These are phyloP conservation scores for Phyto melanocephala DNA, from an alignment of 2,888 invertebrate genomes.

Conservation along the genomic window DNA sequence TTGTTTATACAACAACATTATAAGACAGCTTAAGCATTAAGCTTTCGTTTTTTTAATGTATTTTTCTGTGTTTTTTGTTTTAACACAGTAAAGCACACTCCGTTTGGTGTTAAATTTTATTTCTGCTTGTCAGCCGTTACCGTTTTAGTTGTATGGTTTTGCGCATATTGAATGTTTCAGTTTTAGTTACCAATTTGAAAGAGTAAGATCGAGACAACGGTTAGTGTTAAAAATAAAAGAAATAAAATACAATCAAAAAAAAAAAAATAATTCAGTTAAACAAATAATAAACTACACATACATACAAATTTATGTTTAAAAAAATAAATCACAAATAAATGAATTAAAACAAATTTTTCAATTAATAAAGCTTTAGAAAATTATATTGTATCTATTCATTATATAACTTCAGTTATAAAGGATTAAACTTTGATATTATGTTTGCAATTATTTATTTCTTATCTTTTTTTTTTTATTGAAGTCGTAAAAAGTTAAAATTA, in stretches of 20 bases:
- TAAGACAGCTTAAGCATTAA: constrained; percentile 35
- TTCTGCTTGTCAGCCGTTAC: constrained; percentile 54
- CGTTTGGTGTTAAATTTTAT: constrained; percentile 44
- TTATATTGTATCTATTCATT: too few relatives aligned
- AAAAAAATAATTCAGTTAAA: too few relatives aligned
- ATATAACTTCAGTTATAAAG: too few relatives aligned
- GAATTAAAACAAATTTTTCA: background rate
- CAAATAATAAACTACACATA: too few relatives aligned
- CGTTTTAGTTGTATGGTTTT: constrained; percentile 63
- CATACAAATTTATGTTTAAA: background rate
- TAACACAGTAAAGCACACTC: constrained; percentile 48
- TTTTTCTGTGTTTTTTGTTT: constrained; percentile 34
- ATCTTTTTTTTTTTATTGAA: too few relatives aligned
- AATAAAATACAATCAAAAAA: background rate
- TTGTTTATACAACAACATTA: constrained; percentile 37
- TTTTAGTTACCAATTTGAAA: constrained; percentile 65
- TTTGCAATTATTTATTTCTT: too few relatives aligned
- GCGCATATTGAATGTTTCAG: constrained; percentile 61
- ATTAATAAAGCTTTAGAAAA: background rate
- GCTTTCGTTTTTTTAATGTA: constrained; percentile 40
- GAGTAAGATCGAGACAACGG: constrained; percentile 63
- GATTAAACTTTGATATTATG: too few relatives aligned
- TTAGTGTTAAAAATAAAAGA: constrained; percentile 35
- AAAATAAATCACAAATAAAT: background rate
- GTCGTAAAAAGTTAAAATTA: background rate